Base-by-base conservation (phyloP, 2,888 invertebrate genomes). In the Conistra vaccinii region DNA sequence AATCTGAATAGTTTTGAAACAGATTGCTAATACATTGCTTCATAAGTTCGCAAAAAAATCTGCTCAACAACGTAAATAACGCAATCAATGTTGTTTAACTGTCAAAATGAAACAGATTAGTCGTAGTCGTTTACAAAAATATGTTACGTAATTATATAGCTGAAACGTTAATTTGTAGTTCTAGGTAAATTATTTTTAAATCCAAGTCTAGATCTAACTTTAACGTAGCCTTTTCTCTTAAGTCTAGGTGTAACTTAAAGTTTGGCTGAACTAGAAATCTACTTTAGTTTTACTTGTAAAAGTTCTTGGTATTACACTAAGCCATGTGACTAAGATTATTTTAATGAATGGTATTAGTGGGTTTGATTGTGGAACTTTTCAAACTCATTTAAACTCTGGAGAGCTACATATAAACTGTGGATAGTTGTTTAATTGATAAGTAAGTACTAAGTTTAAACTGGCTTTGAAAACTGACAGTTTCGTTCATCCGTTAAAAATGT, bases 311-410 rank as follows among this genome's bases (percentile, higher is more conserved):
- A 3, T 78, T 39, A 7, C 14, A 69, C n/a, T 29, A 48, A 79
- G n/a, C 71, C 23, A 17, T 53, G 53, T 48, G n/a, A n/a, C 26
- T 14, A 10, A 61, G 53, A 70, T 79, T 70, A 61, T 35, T 78
- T 78, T 60, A 61, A 53, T 53, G 17, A 17, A 29, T 1, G 42
- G 35, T 35, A 51, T 53, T 39, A 71, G 53, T n/a, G 39, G 7
- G 17, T 42, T 42, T 23, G 6, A 29, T n/a, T 10, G 45, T 57
- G 26, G n/a, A 57, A 48, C n/a, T 65, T 79, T 51, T 35, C 51
- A 14, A 61, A 53, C 45, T 48, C 7, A 26, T 70, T 60, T 68
- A 17, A 48, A 29, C 10, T 69, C n/a, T 4, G 17, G 7, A 2
- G 6, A 35, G 60, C 20, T 60, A 20, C 10, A 26, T 35, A 42